phyloP scores from a whole-genome alignment of 1,140 invertebrate genomes.

The Acyrthosiphon pisum region DNA sequence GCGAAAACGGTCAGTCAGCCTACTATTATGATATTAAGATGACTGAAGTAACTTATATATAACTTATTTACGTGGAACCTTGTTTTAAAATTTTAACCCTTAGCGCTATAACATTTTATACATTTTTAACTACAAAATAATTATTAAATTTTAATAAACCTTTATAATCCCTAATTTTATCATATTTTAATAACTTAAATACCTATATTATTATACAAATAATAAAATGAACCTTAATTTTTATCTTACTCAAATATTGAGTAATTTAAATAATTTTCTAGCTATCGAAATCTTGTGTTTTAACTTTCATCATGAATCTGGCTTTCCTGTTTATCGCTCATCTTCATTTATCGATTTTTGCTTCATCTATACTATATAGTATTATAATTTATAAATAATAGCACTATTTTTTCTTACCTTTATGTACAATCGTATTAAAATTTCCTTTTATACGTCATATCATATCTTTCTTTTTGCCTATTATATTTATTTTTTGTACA shows the following conservation, averaged over 20 bases:
- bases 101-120: no score
- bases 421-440: background rate
- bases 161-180: no score
- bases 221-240: background rate
- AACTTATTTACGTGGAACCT: no score
- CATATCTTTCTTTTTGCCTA: background rate
- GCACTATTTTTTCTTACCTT: background rate
- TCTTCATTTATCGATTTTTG: background rate
- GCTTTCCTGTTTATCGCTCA: background rate
- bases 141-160: no score
- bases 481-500: background rate
- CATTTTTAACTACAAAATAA: no score
- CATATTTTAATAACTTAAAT: background rate
- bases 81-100: no score
- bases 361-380: background rate
- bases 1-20: no score
- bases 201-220: background rate
- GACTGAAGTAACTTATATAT: no score
- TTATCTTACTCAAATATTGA: background rate
- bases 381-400: background rate
- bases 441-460: background rate
- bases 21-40: no score
- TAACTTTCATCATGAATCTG: background rate
- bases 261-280: background rate
- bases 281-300: background rate